These are phyloP conservation scores for Mola mola DNA, from an alignment of 2,113 vertebrate genomes.

Conservation along the genomic window DNA sequence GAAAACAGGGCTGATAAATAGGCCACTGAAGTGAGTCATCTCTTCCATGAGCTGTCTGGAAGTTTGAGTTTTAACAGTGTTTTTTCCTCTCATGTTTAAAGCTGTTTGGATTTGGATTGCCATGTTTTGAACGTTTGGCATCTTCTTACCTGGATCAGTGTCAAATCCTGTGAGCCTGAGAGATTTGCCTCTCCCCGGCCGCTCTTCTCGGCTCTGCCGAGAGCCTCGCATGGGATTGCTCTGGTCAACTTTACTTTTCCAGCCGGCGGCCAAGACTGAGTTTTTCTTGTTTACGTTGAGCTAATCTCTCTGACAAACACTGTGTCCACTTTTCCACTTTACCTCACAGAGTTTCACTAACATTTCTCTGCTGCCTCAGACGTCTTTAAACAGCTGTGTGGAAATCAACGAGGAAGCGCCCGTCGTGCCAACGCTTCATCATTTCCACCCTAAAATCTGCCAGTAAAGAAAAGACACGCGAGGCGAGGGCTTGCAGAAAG, in stretches of 20 bases:
- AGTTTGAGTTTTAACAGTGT: constrained; percentile 42
- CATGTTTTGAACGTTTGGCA: constrained; percentile 60
- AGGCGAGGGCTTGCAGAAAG: constrained; percentile 33
- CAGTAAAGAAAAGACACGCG: constrained; percentile 22
- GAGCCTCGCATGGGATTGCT: constrained; percentile 19
- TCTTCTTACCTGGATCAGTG: constrained; percentile 67
- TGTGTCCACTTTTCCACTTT: constrained; percentile 48
- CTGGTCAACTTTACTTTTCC: constrained; percentile 52
- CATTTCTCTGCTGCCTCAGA: constrained; percentile 8
- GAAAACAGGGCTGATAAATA: constrained; percentile 24
- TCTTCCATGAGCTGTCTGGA: constrained; percentile 59
- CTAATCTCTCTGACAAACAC: constrained; percentile 63
- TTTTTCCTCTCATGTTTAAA: constrained; percentile 47
- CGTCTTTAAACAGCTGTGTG: background rate
- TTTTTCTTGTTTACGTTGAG: constrained; percentile 56
- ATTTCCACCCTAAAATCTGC: constrained; percentile 18
- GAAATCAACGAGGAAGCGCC: constrained; percentile 18
- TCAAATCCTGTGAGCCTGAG: constrained; percentile 54
- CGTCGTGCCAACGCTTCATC: constrained; percentile 10
- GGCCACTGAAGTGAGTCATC: constrained; percentile 44
- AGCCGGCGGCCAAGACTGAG: constrained; percentile 29
- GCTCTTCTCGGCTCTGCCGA: background rate
- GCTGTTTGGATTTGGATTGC: constrained; percentile 56
- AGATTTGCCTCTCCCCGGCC: constrained; percentile 49
- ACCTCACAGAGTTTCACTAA: background rate